Conservation (phyloP, 2,113 vertebrate species). For the Aptenodytes forsteri region DNA sequence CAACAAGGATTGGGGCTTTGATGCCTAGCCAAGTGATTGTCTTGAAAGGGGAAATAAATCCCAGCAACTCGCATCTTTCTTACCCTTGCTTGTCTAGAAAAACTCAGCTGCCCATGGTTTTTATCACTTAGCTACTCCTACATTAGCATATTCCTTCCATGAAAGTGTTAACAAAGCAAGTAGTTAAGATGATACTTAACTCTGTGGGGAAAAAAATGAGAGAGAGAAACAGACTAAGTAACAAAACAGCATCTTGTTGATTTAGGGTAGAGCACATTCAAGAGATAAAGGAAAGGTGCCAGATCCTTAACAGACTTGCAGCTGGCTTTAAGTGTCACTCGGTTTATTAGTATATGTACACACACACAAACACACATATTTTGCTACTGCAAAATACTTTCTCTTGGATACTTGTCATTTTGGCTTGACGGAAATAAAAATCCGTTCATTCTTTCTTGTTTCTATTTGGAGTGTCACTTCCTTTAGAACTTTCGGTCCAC, state of each 20-base stretch:
- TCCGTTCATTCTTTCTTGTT: background rate
- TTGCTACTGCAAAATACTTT: background rate
- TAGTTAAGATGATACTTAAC: background rate
- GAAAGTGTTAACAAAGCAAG: conserved; percentile 3
- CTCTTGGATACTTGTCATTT: background rate
- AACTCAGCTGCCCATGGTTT: background rate
- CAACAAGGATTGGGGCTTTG: conserved; percentile 28
- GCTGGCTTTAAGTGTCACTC: background rate
- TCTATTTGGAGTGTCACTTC: background rate
- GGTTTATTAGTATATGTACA: background rate
- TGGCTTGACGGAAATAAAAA: background rate
- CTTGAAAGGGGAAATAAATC: conserved; percentile 3
- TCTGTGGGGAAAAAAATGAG: background rate
- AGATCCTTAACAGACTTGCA: background rate
- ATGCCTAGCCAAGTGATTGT: conserved; percentile 40
- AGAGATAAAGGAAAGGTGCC: background rate
- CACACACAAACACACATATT: background rate
- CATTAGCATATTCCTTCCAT: background rate
- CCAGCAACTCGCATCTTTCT: background rate
- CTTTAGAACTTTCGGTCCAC: background rate
- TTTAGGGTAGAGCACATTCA: background rate
- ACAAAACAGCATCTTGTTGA: background rate
- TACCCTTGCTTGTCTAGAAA: background rate
- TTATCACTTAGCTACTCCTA: background rate
- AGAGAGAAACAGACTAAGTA: background rate